A percentile compares a stretch with the other conserved stretches of the same genome.
Evolutionary conservation across 1,140 invertebrate species (phyloP).

Genomic region (Drosophila carrolli): DNA sequence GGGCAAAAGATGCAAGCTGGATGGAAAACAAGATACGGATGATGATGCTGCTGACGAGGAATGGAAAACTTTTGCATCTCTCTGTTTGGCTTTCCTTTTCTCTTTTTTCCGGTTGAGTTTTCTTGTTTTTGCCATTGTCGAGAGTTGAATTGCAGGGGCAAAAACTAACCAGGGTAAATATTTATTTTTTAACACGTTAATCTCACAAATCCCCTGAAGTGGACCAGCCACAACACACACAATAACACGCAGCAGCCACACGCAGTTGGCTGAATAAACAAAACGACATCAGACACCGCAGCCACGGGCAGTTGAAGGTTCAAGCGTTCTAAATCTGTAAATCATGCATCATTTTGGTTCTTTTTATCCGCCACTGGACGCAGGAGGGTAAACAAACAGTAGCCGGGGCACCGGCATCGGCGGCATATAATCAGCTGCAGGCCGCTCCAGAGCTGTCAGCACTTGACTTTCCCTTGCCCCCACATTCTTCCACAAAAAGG

Average conservation of each 20-base stretch:
- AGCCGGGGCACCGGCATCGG: constrained; percentile 33
- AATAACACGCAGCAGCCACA: constrained; percentile 54
- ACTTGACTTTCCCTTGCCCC: constrained; percentile 48
- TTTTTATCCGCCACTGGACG: constrained; percentile 55
- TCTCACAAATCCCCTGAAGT: constrained; percentile 78
- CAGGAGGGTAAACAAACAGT: constrained; percentile 79
- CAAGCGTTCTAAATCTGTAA: constrained; percentile 54
- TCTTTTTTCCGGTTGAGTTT: constrained; percentile 23
- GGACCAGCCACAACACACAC: constrained; percentile 52
- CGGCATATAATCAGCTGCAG: constrained; percentile 67
- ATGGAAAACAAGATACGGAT: constrained; percentile 53
- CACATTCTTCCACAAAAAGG: too few relatives aligned
- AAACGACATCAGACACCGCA: constrained; percentile 49
- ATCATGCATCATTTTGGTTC: constrained; percentile 51
- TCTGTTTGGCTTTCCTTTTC: constrained; percentile 9
- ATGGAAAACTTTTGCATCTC: constrained; percentile 57
- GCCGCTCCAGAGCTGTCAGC: constrained; percentile 68
- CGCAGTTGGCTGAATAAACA: constrained; percentile 75
- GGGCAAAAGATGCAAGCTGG: constrained; percentile 22
- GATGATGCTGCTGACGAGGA: constrained; percentile 46
- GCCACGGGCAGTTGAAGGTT: constrained; percentile 58
- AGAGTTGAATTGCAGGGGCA: constrained; percentile 67
- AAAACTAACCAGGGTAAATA: constrained; percentile 81
- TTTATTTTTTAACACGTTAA: constrained; percentile 83
- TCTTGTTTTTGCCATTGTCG: constrained; percentile 66